Percentiles rank a stretch among this genome's conserved stretches.
Conservation (phyloP, 2,888 invertebrate genomes). For the Ypsolopha scabrella region DNA sequence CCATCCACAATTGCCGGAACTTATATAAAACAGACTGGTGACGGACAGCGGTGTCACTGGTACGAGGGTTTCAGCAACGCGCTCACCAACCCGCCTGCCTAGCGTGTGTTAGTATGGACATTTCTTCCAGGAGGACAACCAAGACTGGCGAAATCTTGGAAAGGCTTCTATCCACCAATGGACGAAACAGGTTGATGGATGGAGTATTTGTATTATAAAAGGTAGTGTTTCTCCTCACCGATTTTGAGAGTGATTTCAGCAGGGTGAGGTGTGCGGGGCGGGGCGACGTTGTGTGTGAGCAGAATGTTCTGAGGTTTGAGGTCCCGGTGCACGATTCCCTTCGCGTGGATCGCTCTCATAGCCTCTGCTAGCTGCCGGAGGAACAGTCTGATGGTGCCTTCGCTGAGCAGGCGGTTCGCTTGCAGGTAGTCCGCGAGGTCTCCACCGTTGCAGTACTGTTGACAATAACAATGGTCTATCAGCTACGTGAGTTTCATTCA, state of each 20-base stretch:
- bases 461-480: background rate
- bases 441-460: slow-evolving; percentile 97
- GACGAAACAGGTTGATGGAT: too few relatives aligned
- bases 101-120: too few relatives aligned
- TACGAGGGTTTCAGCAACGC: too few relatives aligned
- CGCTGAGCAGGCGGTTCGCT: slow-evolving; percentile 94
- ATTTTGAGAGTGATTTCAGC: slow-evolving; percentile 95
- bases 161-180: too few relatives aligned
- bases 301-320: slow-evolving; percentile 99
- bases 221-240: slow-evolving; percentile 64
- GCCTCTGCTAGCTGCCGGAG: slow-evolving; percentile 96
- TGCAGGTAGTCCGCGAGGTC: slow-evolving; percentile 98
- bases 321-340: slow-evolving; percentile 98
- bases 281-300: slow-evolving; percentile 82
- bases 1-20: too few relatives aligned
- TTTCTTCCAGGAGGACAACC: too few relatives aligned
- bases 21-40: too few relatives aligned
- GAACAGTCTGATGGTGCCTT: slow-evolving; percentile 96
- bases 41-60: too few relatives aligned
- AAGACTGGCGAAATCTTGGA: too few relatives aligned
- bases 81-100: too few relatives aligned
- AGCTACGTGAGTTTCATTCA: too few relatives aligned
- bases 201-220: too few relatives aligned
- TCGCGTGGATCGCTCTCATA: slow-evolving; percentile 96
- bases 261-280: slow-evolving; percentile 75